Percentiles rank a stretch among this genome's conserved stretches.
phyloP scores from a whole-genome alignment of 2,113 vertebrate genomes.

The Struthio camelus region DNA sequence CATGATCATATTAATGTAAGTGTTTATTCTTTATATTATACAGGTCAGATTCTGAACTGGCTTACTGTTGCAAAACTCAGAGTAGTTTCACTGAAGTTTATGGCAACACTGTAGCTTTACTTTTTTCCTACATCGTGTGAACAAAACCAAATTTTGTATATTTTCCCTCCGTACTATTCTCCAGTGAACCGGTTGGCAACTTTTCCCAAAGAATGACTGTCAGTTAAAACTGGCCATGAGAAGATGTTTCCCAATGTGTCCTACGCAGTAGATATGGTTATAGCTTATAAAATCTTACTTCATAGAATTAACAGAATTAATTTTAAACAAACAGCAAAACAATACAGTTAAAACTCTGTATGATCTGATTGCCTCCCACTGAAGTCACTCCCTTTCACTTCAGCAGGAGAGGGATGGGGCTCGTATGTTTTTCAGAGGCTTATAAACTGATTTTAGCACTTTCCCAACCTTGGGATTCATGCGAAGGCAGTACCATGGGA shows the following conservation, averaged over 20 bases:
- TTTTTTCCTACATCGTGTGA: not conserved
- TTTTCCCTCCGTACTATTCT: not conserved
- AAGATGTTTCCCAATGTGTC: not conserved
- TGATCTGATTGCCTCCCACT: rapidly evolving
- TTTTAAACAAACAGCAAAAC: not conserved
- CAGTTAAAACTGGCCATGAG: not conserved
- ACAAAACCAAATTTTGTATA: not conserved
- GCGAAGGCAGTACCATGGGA: not conserved
- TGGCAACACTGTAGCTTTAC: not conserved
- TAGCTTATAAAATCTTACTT: not conserved
- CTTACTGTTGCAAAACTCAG: not conserved
- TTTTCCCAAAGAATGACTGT: not conserved
- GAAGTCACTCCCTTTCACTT: rapidly evolving
- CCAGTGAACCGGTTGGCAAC: rapidly evolving
- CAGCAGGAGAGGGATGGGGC: not conserved
- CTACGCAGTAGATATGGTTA: not conserved
- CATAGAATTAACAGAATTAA: too few relatives aligned
- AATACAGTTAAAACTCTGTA: not conserved
- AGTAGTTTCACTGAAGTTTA: not conserved
- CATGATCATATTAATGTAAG: not conserved
- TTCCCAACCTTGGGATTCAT: not conserved
- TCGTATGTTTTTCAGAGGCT: not conserved
- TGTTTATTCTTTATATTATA: not conserved
- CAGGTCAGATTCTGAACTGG: not conserved
- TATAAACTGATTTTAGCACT: not conserved